Evolutionary conservation across 2,888 invertebrate species (phyloP).

Genomic region (Drosophila longiperda): DNA sequence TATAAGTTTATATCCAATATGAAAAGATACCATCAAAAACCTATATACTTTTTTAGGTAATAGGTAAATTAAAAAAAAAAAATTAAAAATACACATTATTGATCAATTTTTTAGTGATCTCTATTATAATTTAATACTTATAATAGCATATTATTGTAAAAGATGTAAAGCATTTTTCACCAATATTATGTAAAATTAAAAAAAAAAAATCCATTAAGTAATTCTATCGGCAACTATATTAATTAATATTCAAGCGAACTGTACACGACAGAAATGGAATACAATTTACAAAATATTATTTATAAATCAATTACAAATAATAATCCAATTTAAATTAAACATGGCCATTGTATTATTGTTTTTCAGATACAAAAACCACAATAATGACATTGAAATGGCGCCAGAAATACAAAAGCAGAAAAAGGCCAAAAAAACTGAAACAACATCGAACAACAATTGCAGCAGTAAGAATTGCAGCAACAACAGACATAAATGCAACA

Average conservation of each 20-base stretch:
- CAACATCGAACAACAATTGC: constrained; percentile 66
- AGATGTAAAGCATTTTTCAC: not conserved
- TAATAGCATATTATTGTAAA: too few relatives aligned
- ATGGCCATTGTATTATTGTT: constrained; percentile 39
- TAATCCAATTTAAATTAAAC: not conserved
- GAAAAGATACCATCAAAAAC: not conserved
- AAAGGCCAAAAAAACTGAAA: constrained; percentile 75
- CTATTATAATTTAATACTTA: not conserved
- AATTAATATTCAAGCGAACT: not conserved
- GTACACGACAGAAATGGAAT: not conserved
- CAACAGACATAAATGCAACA: constrained; percentile 28
- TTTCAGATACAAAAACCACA: constrained; percentile 72
- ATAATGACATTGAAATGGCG: constrained; percentile 84
- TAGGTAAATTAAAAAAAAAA: not conserved
- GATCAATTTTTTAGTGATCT: not conserved
- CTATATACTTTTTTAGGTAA: not conserved
- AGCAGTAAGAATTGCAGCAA: constrained; percentile 51
- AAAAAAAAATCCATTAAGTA: not conserved
- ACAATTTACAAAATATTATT: not conserved
- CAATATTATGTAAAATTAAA: not conserved
- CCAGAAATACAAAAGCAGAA: constrained; percentile 83
- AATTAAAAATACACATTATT: not conserved
- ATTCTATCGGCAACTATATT: not conserved
- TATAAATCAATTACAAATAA: not conserved
- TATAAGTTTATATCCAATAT: not conserved